phyloP scores from a whole-genome alignment of 1,140 invertebrate genomes.

The Camponotus vicinus region DNA sequence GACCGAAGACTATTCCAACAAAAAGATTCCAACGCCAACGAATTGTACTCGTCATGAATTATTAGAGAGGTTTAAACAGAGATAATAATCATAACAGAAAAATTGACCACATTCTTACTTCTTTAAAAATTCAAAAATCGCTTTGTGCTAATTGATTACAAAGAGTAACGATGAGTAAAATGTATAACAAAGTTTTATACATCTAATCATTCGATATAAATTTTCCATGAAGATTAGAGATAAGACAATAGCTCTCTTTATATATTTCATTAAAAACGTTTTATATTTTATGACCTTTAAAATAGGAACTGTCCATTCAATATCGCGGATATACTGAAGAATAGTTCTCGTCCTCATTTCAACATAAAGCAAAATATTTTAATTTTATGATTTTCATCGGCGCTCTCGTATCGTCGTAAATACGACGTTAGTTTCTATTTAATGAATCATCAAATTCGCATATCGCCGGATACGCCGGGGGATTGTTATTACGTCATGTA shows the following conservation, averaged over 20 bases:
- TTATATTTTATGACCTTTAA: slow-evolving; percentile 24
- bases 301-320: slow-evolving; percentile 31
- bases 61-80: slow-evolving; percentile 1
- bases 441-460: slow-evolving; percentile 39
- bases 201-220: background rate
- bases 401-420: slow-evolving; percentile 43
- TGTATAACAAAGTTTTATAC: background rate
- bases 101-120: slow-evolving; percentile 1
- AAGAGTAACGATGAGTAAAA: background rate
- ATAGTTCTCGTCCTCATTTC: slow-evolving; percentile 18
- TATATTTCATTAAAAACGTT: slow-evolving; percentile 26
- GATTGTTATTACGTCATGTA: slow-evolving; percentile 52
- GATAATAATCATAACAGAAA: background rate
- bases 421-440: slow-evolving; percentile 41
- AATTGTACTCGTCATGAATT: slow-evolving; percentile 25
- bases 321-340: background rate
- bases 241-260: background rate
- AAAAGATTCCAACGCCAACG: slow-evolving; percentile 48
- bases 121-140: background rate
- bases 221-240: slow-evolving; percentile 5
- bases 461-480: background rate
- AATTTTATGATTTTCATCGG: slow-evolving; percentile 57
- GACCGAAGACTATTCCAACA: slow-evolving; percentile 39
- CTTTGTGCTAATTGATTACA: background rate
- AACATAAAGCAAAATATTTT: slow-evolving; percentile 41